Conservation (phyloP, 2,797 vertebrate species). For the Ptychobarbus kaznakovi region DNA sequence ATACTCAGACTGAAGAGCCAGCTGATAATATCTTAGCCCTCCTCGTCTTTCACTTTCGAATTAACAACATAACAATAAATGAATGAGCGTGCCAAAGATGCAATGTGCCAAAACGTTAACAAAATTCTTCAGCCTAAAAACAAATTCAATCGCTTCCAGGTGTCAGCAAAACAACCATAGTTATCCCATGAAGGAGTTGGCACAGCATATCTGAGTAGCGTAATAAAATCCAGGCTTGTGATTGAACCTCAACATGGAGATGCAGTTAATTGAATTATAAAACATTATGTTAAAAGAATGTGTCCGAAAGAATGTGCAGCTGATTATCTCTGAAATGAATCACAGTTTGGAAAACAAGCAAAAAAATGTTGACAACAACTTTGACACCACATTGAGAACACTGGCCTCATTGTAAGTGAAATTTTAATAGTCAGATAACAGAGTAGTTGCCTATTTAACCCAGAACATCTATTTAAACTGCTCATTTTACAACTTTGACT, state of each 20-base stretch:
- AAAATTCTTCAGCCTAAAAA: constrained; percentile 32
- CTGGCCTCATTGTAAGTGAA: not conserved
- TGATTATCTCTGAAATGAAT: not conserved
- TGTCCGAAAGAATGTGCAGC: not conserved
- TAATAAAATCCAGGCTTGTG: not conserved
- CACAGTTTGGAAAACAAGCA: constrained; percentile 1
- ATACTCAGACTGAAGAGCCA: constrained; percentile 7
- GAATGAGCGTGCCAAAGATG: constrained; percentile 14
- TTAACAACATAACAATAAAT: constrained; percentile 2
- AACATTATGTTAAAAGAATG: constrained; percentile 9
- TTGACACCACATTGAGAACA: not conserved
- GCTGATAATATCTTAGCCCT: constrained; percentile 39
- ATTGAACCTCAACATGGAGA: not conserved
- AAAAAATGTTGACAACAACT: not conserved
- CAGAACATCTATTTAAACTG: not conserved
- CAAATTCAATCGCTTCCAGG: constrained; percentile 5
- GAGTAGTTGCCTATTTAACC: not conserved
- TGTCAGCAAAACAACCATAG: constrained; percentile 29
- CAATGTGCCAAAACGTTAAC: constrained; percentile 21
- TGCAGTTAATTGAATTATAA: constrained; percentile 6
- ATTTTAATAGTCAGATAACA: not conserved
- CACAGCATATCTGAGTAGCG: constrained; percentile 1
- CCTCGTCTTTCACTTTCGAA: constrained; percentile 9
- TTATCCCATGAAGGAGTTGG: constrained; percentile 21
- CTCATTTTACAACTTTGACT: not conserved